A percentile compares a stretch with the other conserved stretches of the same genome.
Evolutionary conservation across 1,140 invertebrate genomes (phyloP).

Genomic region (Heliconius hewitsoni): DNA sequence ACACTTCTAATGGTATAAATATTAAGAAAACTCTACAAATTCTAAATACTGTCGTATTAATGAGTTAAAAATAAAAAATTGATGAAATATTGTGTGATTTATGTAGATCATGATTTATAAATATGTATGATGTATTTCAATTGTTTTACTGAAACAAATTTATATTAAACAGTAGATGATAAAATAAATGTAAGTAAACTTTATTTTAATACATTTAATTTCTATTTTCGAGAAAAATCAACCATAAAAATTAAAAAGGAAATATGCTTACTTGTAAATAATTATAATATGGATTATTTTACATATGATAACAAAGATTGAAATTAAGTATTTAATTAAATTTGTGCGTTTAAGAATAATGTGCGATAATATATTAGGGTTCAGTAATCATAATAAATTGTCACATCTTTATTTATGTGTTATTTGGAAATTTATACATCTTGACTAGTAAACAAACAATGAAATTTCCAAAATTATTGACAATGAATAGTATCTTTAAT

Average conservation of each 20-base stretch:
- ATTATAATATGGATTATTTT: neutral
- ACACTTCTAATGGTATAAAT: neutral
- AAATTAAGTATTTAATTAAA: too few relatives aligned
- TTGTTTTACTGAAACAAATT: neutral
- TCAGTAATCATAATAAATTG: neutral
- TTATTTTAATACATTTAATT: neutral
- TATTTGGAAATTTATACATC: neutral
- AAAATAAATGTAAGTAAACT: neutral
- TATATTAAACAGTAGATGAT: neutral
- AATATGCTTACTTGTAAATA: conserved; percentile 1
- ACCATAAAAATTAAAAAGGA: neutral
- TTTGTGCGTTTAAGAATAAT: neutral
- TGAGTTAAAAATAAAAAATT: neutral
- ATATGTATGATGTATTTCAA: neutral
- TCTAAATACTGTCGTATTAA: neutral
- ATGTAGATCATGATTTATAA: neutral
- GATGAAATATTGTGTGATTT: neutral
- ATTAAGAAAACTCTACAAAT: neutral
- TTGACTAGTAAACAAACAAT: neutral
- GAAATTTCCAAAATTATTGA: too few relatives aligned
- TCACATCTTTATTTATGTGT: neutral
- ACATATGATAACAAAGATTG: neutral
- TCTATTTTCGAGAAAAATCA: neutral
- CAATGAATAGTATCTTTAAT: too few relatives aligned
- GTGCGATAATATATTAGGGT: neutral